Conservation (phyloP, 1,140 invertebrate genomes). For the Drosophila arawakana region DNA sequence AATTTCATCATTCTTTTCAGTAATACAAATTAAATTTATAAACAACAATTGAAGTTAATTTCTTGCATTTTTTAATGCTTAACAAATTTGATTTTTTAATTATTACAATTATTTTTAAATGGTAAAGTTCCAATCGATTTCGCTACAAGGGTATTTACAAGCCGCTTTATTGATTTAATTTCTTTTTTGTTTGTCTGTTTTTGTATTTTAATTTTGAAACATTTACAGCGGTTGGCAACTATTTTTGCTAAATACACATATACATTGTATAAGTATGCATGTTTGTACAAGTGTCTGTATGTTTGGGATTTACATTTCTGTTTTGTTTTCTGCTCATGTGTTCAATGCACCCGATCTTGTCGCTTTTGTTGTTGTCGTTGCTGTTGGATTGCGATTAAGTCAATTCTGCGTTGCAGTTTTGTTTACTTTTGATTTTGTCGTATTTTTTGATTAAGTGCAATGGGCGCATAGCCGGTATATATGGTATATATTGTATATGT, state of each 20-base stretch:
- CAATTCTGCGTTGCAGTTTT: constrained; percentile 73
- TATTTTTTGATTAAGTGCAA: constrained; percentile 80
- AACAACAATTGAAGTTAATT: no score
- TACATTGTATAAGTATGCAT: background rate
- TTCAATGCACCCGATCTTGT: constrained; percentile 68
- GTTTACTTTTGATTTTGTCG: constrained; percentile 82
- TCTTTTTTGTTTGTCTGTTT: constrained; percentile 1
- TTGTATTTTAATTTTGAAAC: constrained; percentile 30
- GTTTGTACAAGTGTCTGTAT: constrained; percentile 16
- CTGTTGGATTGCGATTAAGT: constrained; percentile 51
- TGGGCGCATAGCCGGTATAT: constrained; percentile 52
- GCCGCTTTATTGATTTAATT: constrained; percentile 2
- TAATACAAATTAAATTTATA: no score
- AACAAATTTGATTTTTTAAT: no score
- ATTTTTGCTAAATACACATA: constrained; percentile 42
- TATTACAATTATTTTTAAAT: no score
- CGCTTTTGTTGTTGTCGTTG: constrained; percentile 41
- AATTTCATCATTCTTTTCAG: no score
- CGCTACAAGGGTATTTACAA: constrained; percentile 9
- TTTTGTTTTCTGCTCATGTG: constrained; percentile 67
- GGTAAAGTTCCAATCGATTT: background rate
- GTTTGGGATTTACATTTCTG: constrained; percentile 67
- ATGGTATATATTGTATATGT: constrained; percentile 6
- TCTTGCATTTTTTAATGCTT: no score
- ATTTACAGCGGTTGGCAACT: constrained; percentile 46